Evolutionary conservation across 2,113 vertebrate genomes (phyloP).

Genomic region (Pedetes capensis): DNA sequence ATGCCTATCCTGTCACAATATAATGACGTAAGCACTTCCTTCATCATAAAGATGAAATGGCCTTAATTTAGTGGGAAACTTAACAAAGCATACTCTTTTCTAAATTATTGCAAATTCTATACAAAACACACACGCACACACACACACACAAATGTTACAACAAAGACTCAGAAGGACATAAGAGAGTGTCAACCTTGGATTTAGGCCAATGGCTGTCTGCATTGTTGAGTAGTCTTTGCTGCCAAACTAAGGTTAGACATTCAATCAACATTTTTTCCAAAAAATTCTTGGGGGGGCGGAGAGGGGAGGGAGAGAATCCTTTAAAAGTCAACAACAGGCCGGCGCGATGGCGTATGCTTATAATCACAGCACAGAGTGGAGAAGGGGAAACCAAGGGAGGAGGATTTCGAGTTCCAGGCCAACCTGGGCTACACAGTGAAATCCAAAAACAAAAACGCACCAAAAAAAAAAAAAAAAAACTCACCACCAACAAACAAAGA

Average conservation of each 20-base stretch:
- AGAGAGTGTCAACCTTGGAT: not conserved
- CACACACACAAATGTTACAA: not conserved
- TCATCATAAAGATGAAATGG: constrained; percentile 4
- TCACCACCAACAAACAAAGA: not conserved
- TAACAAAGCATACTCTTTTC: not conserved
- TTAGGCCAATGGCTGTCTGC: not conserved
- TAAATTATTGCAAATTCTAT: not conserved
- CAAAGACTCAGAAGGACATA: not conserved
- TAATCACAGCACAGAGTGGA: not conserved
- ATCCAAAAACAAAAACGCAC: too few relatives aligned
- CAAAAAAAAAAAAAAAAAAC: not conserved
- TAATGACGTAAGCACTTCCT: constrained; percentile 24
- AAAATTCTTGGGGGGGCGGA: too few relatives aligned
- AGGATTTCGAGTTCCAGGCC: not conserved
- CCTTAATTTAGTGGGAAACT: not conserved
- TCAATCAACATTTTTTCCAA: not conserved
- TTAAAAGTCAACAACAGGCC: constrained; percentile 1
- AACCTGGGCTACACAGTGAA: not conserved
- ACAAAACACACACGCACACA: not conserved
- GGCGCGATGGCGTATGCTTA: not conserved
- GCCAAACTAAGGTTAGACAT: not conserved
- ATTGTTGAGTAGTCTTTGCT: constrained; percentile 34
- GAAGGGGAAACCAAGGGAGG: not conserved
- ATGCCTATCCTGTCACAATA: not conserved
- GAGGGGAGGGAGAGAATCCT: too few relatives aligned